Base-by-base conservation (phyloP, 2,113 vertebrate species). In the Takifugu bimaculatus region DNA sequence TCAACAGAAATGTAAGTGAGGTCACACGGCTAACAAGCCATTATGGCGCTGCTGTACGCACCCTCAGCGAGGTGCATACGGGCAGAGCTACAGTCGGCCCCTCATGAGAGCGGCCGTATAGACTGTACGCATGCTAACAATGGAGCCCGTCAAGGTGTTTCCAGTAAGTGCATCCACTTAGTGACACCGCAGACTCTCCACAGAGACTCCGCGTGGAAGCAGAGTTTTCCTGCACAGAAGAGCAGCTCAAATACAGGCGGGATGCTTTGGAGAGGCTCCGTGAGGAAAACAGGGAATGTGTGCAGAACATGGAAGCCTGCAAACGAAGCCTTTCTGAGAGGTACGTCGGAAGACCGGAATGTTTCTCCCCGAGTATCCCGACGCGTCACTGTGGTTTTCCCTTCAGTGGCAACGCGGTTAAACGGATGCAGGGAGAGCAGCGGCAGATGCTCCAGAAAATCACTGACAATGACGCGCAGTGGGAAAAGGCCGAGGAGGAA, bases 401-500 rank as follows among this genome's bases (percentile, higher is more conserved):
- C 63, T 32, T 61, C 61, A 90, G 91, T 14, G 62, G 85, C 50
- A 77, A 86, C 50, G 75, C 77, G 25, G 80, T 80, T 72, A 80
- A 73, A 63, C 81, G 83, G 78, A 80, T 90, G 77, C 66, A 26
- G 5, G 77, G 73, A 58, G 83, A 90, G 69, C 85, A 50, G 58
- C 79, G 78, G 67, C 75, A 68, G 62, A 85, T 92, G 69, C 20
- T 78, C 28, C 82, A 85, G 82, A 65, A 67, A 70, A 88, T 90
- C 43, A 26, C 5, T 62, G 70, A 86, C 77, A 85, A 89, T 70
- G 88, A 93, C 44, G 68, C 86, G 6, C 76, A 85, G 68, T 77
- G 88, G 80, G 84, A 83, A 83, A 66, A 80, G 32, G 72, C 90
- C 50, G 84, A 84, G 70, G 85, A 79, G 39, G 87, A 92, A 50